phyloP scores from a whole-genome alignment of 2,797 vertebrate species.

The Pipistrellus nathusii region DNA sequence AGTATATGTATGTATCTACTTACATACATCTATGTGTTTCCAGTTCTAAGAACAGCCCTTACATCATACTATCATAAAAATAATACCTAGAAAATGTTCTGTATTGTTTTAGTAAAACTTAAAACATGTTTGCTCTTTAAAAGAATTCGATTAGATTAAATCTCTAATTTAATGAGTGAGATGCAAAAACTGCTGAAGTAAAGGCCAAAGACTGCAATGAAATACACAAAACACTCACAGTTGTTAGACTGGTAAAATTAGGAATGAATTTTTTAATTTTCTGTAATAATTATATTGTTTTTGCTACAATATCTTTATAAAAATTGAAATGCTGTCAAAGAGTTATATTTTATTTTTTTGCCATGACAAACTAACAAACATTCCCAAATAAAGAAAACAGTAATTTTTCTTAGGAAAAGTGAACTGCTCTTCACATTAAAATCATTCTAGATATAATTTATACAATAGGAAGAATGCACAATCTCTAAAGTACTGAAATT shows the following conservation, averaged over 20 bases:
- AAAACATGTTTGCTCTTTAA: not conserved
- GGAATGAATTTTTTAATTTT: not conserved
- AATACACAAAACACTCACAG: not conserved
- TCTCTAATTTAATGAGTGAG: not conserved
- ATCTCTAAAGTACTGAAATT: not conserved
- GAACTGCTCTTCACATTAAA: not conserved
- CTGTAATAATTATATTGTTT: not conserved
- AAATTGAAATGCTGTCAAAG: not conserved
- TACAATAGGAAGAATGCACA: not conserved
- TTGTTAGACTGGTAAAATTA: not conserved
- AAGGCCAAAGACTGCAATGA: not conserved
- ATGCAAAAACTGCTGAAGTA: not conserved
- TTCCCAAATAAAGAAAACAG: not conserved
- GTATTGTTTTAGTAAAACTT: not conserved
- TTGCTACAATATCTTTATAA: not conserved
- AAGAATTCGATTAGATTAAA: not conserved
- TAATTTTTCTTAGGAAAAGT: not conserved
- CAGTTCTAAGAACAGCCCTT: not conserved
- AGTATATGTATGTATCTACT: not conserved
- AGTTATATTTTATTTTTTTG: not conserved
- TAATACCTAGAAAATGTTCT: not conserved
- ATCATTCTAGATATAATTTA: not conserved
- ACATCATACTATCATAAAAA: not conserved
- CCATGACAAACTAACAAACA: not conserved
- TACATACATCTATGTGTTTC: not conserved